phyloP scores from a whole-genome alignment of 2,113 vertebrate genomes.

The Chloebia gouldiae region DNA sequence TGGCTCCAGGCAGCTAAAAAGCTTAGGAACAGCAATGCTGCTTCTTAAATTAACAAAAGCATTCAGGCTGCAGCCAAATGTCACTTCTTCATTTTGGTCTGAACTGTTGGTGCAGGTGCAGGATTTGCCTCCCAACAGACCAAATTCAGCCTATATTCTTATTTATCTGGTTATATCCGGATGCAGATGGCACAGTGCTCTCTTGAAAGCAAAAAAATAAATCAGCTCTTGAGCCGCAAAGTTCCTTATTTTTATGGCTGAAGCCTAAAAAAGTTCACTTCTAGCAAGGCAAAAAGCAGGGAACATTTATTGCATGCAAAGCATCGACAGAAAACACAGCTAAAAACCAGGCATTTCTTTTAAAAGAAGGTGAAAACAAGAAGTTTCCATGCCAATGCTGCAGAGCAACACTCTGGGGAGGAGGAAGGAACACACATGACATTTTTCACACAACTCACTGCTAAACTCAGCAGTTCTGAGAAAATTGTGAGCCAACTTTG shows the following conservation, averaged over 20 bases:
- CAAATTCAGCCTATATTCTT: background rate
- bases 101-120: slow-evolving; percentile 21
- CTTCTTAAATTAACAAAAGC: slow-evolving; percentile 3
- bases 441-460: background rate
- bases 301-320: background rate
- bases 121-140: background rate
- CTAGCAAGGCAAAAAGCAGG: background rate
- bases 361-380: background rate
- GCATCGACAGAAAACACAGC: background rate
- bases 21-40: background rate
- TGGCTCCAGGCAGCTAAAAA: background rate
- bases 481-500: background rate
- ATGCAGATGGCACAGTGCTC: background rate
- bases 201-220: background rate
- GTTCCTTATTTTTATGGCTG: background rate
- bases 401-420: background rate
- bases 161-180: background rate
- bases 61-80: background rate
- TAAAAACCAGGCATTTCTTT: background rate
- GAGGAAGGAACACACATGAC: background rate
- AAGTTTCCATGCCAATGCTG: background rate
- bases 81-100: background rate
- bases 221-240: background rate
- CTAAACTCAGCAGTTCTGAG: background rate
- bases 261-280: background rate